Conservation (phyloP, 2,888 invertebrate genomes). For the Agrotis ipsilon region DNA sequence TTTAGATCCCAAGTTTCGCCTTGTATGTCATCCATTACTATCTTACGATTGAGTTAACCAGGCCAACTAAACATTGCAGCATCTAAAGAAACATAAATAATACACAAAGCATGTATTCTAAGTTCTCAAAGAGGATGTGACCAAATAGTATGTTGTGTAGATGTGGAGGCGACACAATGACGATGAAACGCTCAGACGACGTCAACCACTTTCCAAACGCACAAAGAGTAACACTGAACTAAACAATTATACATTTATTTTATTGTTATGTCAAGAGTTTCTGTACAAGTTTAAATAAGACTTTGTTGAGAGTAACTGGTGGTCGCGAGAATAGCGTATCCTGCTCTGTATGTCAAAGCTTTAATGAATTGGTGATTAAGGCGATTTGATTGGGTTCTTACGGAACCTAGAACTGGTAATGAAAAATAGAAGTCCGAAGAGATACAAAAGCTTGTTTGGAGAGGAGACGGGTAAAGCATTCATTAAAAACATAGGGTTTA, state of each 20-base stretch:
- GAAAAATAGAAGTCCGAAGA: neutral
- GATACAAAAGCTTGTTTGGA: neutral
- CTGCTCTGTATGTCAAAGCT: too few species aligned
- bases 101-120: constrained; percentile 21
- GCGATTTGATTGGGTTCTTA: neutral
- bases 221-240: constrained; percentile 43
- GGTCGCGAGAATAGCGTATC: neutral
- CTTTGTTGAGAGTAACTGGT: neutral
- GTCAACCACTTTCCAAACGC: constrained; percentile 57
- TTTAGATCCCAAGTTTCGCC: neutral
- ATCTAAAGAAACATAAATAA: neutral
- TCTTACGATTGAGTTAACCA: neutral
- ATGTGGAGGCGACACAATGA: constrained; percentile 47
- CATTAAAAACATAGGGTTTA: too few species aligned
- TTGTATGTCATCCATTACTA: neutral
- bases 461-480: too few species aligned
- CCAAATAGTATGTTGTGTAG: constrained; percentile 14
- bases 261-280: constrained; percentile 30
- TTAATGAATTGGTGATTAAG: neutral
- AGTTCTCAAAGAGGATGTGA: constrained; percentile 40
- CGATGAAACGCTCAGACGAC: constrained; percentile 49
- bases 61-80: neutral
- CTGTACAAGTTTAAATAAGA: neutral
- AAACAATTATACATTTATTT: constrained; percentile 44
- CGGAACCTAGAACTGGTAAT: neutral